Conservation (phyloP, 1,140 invertebrate species). For the Drosophila oshimai region DNA sequence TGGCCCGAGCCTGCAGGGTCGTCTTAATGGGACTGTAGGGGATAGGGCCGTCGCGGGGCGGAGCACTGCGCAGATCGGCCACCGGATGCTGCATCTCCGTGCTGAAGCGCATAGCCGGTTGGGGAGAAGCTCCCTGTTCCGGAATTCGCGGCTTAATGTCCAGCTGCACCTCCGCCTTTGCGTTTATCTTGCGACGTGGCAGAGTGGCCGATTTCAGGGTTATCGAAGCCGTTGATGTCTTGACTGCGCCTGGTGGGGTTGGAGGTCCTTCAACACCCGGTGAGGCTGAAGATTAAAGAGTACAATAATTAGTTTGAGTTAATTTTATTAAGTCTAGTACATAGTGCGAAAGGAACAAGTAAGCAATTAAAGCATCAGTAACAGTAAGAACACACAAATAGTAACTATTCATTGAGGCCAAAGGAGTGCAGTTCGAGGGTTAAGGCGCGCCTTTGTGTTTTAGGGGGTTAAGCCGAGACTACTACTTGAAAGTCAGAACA, state of each 20-base stretch:
- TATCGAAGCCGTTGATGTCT: slow-evolving; percentile 85
- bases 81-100: slow-evolving; percentile 82
- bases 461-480: slow-evolving; percentile 21
- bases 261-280: slow-evolving; percentile 49
- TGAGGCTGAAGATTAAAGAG: slow-evolving; percentile 51
- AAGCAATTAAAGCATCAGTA: slow-evolving; percentile 47
- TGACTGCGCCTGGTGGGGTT: slow-evolving; percentile 82
- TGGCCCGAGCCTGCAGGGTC: slow-evolving; percentile 67
- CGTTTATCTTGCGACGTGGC: slow-evolving; percentile 86
- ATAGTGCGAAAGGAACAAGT: slow-evolving; percentile 21
- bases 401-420: not conserved
- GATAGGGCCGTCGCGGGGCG: slow-evolving; percentile 73
- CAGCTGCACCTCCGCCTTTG: slow-evolving; percentile 87
- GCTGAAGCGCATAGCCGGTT: slow-evolving; percentile 75
- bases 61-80: slow-evolving; percentile 82
- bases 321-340: not conserved
- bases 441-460: slow-evolving; percentile 3
- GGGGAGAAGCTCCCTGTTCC: slow-evolving; percentile 50
- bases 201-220: slow-evolving; percentile 87
- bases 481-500: slow-evolving; percentile 20
- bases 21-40: slow-evolving; percentile 78
- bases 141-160: slow-evolving; percentile 81
- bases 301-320: not conserved
- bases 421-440: slow-evolving; percentile 1
- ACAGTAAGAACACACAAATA: slow-evolving; percentile 16